phyloP scores from a whole-genome alignment of 1,140 invertebrate genomes.

The Platorchestia sp. region DNA sequence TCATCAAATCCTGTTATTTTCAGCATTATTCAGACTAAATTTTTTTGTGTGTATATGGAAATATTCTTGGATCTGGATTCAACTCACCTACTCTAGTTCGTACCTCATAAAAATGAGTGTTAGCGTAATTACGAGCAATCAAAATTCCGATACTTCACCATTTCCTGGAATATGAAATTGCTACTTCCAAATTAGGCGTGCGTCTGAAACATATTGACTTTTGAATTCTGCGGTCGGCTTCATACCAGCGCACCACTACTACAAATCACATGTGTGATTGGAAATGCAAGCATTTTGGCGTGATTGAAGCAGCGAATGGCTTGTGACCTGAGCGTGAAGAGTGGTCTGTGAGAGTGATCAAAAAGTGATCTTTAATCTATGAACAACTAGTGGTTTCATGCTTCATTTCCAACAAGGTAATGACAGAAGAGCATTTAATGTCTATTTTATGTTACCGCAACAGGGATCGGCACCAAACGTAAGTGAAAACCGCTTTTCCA shows the following conservation, averaged over 20 bases:
- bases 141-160: no score
- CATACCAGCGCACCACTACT: background rate
- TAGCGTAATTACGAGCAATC: no score
- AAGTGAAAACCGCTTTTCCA: background rate
- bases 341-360: no score
- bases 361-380: background rate
- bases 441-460: background rate
- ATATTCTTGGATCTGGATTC: no score
- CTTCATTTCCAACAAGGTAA: background rate
- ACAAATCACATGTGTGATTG: background rate
- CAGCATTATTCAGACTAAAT: no score
- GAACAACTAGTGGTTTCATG: background rate
- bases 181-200: no score
- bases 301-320: background rate
- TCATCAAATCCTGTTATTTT: no score
- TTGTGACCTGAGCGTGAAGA: background rate
- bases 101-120: no score
- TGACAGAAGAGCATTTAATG: background rate
- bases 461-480: background rate
- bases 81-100: no score
- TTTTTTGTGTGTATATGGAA: no score
- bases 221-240: background rate
- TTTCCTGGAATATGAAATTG: no score
- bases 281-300: background rate
- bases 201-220: no score